A percentile compares a stretch with the other conserved stretches of the same genome.
Conservation (phyloP, 2,797 vertebrate genomes). For the Valencia hispanica region DNA sequence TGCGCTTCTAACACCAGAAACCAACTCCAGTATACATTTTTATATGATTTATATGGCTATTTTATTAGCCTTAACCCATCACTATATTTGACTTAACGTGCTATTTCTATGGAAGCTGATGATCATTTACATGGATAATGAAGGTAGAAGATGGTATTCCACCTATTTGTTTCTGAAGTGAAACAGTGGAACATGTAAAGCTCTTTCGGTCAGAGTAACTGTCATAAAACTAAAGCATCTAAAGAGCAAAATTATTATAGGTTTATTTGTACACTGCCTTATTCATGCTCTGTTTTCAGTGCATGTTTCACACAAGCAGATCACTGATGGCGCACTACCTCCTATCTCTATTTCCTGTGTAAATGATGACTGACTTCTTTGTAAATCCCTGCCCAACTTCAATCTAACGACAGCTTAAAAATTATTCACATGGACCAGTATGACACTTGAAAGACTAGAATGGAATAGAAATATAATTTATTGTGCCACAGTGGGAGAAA, state of each 20-base stretch:
- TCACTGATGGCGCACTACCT: neutral
- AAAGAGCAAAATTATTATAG: neutral
- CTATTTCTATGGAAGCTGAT: neutral
- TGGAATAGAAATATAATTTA: neutral
- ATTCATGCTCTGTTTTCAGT: neutral
- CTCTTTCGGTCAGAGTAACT: neutral
- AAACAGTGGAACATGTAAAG: neutral
- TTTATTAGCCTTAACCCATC: neutral
- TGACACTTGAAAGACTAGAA: neutral
- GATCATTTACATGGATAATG: neutral
- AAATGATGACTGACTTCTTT: neutral
- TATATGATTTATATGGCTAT: no score
- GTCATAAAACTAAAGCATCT: neutral
- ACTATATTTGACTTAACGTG: neutral
- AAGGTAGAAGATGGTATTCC: neutral
- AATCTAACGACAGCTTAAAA: neutral
- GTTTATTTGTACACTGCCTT: neutral
- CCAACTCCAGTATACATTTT: neutral
- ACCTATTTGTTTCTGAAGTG: neutral
- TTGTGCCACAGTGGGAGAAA: neutral
- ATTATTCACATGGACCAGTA: neutral
- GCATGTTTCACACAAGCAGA: neutral
- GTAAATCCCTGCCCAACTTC: neutral
- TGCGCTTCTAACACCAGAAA: neutral
- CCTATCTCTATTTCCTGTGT: neutral